Base-by-base conservation (phyloP, 2,113 vertebrate genomes). In the Alligator mississippiensis region DNA sequence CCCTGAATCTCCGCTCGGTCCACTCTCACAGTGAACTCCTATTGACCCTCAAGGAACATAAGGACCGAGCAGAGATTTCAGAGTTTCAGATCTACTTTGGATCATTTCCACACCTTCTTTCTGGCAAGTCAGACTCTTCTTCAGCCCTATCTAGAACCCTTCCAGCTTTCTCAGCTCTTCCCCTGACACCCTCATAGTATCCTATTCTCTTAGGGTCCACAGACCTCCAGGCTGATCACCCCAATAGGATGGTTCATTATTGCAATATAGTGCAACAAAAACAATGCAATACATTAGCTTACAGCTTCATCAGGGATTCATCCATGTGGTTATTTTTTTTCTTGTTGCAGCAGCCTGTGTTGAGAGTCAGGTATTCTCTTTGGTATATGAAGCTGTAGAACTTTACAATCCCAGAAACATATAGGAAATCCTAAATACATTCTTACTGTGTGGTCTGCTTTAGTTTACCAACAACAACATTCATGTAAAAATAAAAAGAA, bases 201-300 rank as follows among this genome's bases (percentile, higher is more conserved):
- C 21, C 34, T 74, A 38, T 11, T 47, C 34, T 47, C 34, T 22
- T 74, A 24, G 34, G 34, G 21, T 74, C 34, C 70, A 30, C 47
- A 74, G 4, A 11, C 24, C 4, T 84, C 19, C 82, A 25, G 25
- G 13, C 7, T 79, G 84, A 82, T 11, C 13, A 38, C 34, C 24
- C 21, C 3, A 59, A 9, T 9, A 3, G 1, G 6, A 7, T 4
- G 84, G 8, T 18, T 61, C 10, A 55, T 55, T 62, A 3, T 0
- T 11, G 13, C 9, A 57, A 88, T 3, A 74, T 1, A 60, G 16
- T 4, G 16, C 47, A 85, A 81, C 61, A 3, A 34, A 47, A 87
- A 81, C 34, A 0, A 8, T 18, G 12, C 0, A 80, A 10, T 2
- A 34, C 24, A 12, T 75, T 61, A 25, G 12, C 57, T 95, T 76